Evolutionary conservation across 2,113 vertebrate species (phyloP).

Genomic region (Gnathonemus longibarbis): DNA sequence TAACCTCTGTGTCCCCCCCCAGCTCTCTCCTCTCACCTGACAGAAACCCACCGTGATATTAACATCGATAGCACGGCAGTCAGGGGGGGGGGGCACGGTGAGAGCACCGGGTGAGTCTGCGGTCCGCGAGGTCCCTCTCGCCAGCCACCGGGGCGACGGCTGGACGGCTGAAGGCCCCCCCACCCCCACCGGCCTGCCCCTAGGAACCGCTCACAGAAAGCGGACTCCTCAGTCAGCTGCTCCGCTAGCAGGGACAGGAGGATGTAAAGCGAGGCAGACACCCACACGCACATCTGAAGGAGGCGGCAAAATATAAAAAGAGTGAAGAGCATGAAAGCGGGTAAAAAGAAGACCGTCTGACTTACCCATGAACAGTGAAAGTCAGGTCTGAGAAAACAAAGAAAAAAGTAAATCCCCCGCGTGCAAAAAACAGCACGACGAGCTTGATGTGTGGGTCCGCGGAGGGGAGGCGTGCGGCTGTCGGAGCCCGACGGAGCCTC

Average conservation of each 20-base stretch:
- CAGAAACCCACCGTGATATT: neutral
- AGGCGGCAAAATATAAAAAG: neutral
- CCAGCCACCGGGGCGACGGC: neutral
- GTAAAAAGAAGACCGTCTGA: slow-evolving; percentile 52
- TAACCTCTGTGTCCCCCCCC: neutral
- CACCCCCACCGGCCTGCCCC: no score
- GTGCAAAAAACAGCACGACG: slow-evolving; percentile 49
- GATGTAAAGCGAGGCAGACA: neutral
- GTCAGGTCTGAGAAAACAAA: slow-evolving; percentile 20
- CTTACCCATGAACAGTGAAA: slow-evolving; percentile 75
- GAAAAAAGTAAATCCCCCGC: slow-evolving; percentile 47
- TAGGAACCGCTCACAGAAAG: neutral
- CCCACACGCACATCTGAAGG: neutral
- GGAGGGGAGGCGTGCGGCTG: slow-evolving; percentile 29
- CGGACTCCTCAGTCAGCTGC: neutral
- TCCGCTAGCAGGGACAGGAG: slow-evolving; percentile 18
- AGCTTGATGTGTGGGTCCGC: slow-evolving; percentile 42
- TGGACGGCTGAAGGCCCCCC: neutral
- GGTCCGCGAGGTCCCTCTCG: slow-evolving; percentile 56
- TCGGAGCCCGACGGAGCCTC: slow-evolving; percentile 53
- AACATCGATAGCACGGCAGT: neutral
- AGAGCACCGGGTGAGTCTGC: slow-evolving; percentile 58
- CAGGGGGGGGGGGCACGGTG: slow-evolving; percentile 41
- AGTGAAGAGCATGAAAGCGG: neutral
- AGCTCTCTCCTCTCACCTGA: neutral